Evolutionary conservation across 2,113 vertebrate genomes (phyloP).

Genomic region (Pipra filicauda): DNA sequence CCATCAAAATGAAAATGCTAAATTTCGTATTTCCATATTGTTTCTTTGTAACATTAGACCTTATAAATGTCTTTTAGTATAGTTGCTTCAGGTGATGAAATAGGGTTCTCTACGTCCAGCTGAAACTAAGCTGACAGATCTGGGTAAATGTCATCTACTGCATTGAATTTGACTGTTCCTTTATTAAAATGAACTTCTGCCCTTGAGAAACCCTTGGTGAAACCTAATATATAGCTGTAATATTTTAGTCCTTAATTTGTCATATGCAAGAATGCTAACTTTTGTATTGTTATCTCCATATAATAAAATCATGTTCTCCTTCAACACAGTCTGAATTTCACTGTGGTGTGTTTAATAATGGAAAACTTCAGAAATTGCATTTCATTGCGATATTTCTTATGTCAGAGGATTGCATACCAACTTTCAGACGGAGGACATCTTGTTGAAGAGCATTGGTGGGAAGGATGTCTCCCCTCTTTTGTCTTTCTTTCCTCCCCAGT

Average conservation of each 20-base stretch:
- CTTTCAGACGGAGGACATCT: background rate
- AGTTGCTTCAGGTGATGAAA: background rate
- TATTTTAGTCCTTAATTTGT: background rate
- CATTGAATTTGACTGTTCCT: background rate
- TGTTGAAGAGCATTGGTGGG: background rate
- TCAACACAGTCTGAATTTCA: background rate
- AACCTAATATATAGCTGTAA: background rate
- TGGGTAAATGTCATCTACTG: background rate
- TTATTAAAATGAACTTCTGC: background rate
- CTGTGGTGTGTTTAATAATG: background rate
- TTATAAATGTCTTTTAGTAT: background rate
- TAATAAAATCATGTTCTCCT: background rate
- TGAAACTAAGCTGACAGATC: background rate
- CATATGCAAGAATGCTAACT: background rate
- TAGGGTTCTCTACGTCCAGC: background rate
- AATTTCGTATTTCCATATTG: background rate
- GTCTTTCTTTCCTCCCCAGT: background rate
- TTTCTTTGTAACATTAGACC: background rate
- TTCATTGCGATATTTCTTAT: background rate
- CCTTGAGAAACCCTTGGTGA: background rate
- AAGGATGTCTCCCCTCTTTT: background rate
- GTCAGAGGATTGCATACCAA: background rate
- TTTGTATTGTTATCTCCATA: background rate
- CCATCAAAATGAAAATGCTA: background rate
- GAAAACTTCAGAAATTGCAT: background rate